Base-by-base conservation (phyloP, 2,888 invertebrate species). In the Villa cingulata region DNA sequence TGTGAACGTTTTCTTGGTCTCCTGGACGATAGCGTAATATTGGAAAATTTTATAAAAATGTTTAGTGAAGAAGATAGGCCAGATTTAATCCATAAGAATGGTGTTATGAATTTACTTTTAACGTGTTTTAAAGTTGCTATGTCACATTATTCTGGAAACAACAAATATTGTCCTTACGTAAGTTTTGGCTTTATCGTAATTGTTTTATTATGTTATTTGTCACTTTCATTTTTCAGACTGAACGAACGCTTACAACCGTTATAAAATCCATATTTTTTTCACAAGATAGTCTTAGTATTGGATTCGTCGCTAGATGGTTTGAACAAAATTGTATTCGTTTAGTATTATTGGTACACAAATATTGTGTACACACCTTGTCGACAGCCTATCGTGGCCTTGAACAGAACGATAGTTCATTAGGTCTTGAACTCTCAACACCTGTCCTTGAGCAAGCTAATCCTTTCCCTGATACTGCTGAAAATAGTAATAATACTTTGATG, bases 271-370 rank as follows among this genome's bases (percentile, higher is more conserved):
- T 88, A 62, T 89, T 87, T 70, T 85, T 87, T 64, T 79, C 80
- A 27, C 86, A 86, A 65, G 77, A 78, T 50, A 72, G 74, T 42
- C 75, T 89, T 55, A 85, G 85, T 44, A 72, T 80, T 19, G 81
- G 81, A 50, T 89, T 78, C 62, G 81, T 88, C 49, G 78, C 80
- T 45, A 85, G 87, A 62, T 90, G 89, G 89, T 73, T 89, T 20
- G 78, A 79, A 58, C 78, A 81, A 53, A 81, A 90, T 70, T 81
- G 84, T 51, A 85, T 84, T 37, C 73, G 87, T 39, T 72, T 88
- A 38, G 74, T 89, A 38, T 72, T 82, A 48, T 81, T 86, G 4
- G 73, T 89, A 20, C 88, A 90, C 65, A 78, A 83, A 65, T 83
- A 57, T 56, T 66, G 64, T 45, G 60, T 70, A 4, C 70, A 69